Base-by-base conservation (phyloP, 1,140 invertebrate genomes). In the Pseudomyrmex pallidus region DNA sequence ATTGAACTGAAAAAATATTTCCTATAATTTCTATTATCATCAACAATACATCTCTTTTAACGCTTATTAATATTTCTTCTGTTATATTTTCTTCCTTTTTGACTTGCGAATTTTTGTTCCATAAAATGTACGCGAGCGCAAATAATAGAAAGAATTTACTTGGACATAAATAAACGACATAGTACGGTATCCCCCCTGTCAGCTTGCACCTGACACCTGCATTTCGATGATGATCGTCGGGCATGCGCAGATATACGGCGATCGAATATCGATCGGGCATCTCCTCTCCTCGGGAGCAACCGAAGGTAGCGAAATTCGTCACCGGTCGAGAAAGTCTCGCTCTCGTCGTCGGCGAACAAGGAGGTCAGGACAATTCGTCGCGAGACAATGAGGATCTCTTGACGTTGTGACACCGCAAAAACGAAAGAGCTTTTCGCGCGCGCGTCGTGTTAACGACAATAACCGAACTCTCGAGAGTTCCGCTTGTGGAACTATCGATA, bases 361-460 rank as follows among this genome's bases (percentile, higher is more conserved):
- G 64, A 85, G 86, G 85, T 87, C 86, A 88, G 82, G 57, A 87
- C 85, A 61, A 84, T 87, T 87, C 84, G 86, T 82, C 77, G 70
- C 66, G 83, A 74, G 68, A 88, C 86, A 87, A 87, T 85, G 85
- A 77, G 64, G 20, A 87, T 87, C 74, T 70, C 10, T 57, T 59
- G 61, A 61, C 57, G 80, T 77, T 82, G 80, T 72, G 70, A 72
- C 25, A 66, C 20, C 20, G 72, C 2, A 66, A 77, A 44, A 80
- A 76, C 61, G 74, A 70, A 44, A 25, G 9, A n/a, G 46, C 12
- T n/a, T 25, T 2, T 12, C 20, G 52, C 54, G 44, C 15, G 35
- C 25, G 61, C 13, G 62, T 2, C 5, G 48, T 56, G 56, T 35
- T 35, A 62, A 57, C 20, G 15, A 50, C 17, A 2, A 48, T 5